Evolutionary conservation across 2,888 invertebrate species (phyloP).

Genomic region (Crioceris asparagi): DNA sequence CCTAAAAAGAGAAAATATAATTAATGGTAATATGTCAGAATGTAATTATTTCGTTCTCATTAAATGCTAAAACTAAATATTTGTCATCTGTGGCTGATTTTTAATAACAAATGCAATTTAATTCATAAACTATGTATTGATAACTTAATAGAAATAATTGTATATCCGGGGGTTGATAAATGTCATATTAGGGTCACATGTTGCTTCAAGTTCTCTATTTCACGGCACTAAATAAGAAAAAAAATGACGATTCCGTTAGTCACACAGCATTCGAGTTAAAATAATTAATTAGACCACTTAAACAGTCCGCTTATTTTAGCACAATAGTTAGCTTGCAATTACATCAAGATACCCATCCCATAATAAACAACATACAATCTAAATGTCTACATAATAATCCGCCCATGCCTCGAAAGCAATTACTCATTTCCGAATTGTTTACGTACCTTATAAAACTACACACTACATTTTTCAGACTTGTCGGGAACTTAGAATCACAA

Average conservation of each 20-base stretch:
- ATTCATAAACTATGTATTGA: background rate
- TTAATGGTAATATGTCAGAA: background rate
- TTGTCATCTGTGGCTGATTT: too few relatives aligned
- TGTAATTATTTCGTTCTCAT: too few relatives aligned
- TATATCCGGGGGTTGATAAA: constrained; percentile 20
- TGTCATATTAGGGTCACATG: constrained; percentile 41
- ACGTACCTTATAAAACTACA: constrained; percentile 17
- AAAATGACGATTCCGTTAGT: constrained; percentile 16
- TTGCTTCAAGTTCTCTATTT: constrained; percentile 28
- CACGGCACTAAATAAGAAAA: background rate
- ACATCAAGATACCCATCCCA: constrained; percentile 29
- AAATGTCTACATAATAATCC: constrained; percentile 25
- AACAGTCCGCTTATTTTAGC: constrained; percentile 29
- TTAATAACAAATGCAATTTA: too few relatives aligned
- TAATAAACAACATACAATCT: constrained; percentile 28
- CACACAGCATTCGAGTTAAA: constrained; percentile 17
- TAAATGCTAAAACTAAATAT: too few relatives aligned
- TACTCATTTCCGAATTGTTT: constrained; percentile 14
- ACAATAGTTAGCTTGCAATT: constrained; percentile 16
- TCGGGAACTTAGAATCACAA: constrained; percentile 19
- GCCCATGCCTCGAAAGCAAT: constrained; percentile 25
- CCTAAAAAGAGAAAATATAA: background rate
- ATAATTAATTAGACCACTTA: constrained; percentile 29
- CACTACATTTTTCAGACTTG: constrained; percentile 17
- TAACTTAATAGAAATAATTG: background rate